Percentiles rank a stretch among this genome's conserved stretches.
Evolutionary conservation across 1,140 invertebrate genomes (phyloP).

Genomic region (Sycophila sp.): DNA sequence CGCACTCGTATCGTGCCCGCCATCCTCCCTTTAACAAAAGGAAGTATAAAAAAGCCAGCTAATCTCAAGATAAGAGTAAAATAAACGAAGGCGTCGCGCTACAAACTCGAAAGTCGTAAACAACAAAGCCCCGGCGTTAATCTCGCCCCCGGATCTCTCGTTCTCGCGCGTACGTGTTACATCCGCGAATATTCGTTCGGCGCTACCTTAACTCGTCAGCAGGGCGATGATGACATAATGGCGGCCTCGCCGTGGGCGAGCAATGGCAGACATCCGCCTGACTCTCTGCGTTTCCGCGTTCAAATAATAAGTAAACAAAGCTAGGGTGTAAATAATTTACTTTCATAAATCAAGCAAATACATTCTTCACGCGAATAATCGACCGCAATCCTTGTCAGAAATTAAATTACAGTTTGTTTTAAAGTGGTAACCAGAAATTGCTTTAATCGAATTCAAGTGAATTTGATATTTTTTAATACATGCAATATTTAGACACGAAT

Average conservation of each 20-base stretch:
- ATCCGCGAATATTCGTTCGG: slow-evolving; percentile 45
- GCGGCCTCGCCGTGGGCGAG: slow-evolving; percentile 64
- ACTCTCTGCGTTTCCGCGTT: background rate
- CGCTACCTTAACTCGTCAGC: slow-evolving; percentile 59
- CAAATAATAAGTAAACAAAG: too few relatives aligned
- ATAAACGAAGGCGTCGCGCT: background rate
- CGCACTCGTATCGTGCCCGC: background rate
- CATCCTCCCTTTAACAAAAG: slow-evolving; percentile 1
- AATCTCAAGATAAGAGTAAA: slow-evolving; percentile 15
- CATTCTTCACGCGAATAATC: too few relatives aligned
- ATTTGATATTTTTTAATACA: too few relatives aligned
- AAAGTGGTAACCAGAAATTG: too few relatives aligned
- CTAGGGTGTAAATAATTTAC: too few relatives aligned
- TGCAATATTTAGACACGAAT: too few relatives aligned
- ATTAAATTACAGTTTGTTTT: too few relatives aligned
- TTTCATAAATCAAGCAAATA: too few relatives aligned
- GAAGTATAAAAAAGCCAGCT: slow-evolving; percentile 23
- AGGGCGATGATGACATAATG: slow-evolving; percentile 68
- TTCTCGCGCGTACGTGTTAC: background rate
- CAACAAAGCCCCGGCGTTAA: slow-evolving; percentile 29
- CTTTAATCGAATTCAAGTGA: too few relatives aligned
- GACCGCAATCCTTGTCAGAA: too few relatives aligned
- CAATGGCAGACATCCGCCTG: slow-evolving; percentile 65
- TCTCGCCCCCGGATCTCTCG: slow-evolving; percentile 9
- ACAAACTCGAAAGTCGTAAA: slow-evolving; percentile 17